A percentile compares a stretch with the other conserved stretches of the same genome.
These are phyloP conservation scores for Tenebrosternarchus preto DNA, from an alignment of 2,113 vertebrate species.

Conservation along the genomic window DNA sequence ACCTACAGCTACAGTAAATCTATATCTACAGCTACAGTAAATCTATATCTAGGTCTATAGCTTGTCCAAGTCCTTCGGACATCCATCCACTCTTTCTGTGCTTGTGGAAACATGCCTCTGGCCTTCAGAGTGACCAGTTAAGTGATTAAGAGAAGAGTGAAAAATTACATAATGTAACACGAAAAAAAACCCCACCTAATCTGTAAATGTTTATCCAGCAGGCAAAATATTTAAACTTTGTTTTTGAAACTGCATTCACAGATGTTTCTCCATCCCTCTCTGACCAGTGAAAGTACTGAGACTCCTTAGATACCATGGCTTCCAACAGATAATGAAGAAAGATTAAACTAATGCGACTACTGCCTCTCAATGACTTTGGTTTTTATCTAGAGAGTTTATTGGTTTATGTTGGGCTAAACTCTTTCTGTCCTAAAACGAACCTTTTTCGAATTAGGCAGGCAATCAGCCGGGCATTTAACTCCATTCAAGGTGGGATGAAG, in stretches of 20 bases:
- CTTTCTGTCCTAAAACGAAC: not conserved
- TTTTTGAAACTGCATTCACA: not conserved
- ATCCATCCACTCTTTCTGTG: not conserved
- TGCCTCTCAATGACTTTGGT: not conserved
- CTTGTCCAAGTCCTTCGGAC: not conserved
- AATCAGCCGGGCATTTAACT: constrained; percentile 6
- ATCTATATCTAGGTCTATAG: constrained; percentile 4
- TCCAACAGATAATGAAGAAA: not conserved
- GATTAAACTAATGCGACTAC: not conserved
- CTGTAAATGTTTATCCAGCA: constrained; percentile 31
- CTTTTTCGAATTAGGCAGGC: not conserved
- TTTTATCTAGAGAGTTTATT: not conserved
- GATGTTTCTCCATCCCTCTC: not conserved
- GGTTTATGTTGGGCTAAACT: not conserved
- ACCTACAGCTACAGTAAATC: not conserved
- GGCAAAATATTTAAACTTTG: constrained; percentile 12
- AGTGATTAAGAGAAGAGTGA: not conserved
- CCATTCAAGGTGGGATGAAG: constrained; percentile 14
- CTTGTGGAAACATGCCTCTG: not conserved
- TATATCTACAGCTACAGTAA: not conserved
- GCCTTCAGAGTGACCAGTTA: not conserved
- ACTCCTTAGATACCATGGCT: too few species aligned
- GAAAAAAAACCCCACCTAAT: too few species aligned
- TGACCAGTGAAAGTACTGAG: not conserved
- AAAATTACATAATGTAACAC: too few species aligned